These are phyloP conservation scores for Phortica magna DNA, from an alignment of 2,888 invertebrate species.

Conservation along the genomic window DNA sequence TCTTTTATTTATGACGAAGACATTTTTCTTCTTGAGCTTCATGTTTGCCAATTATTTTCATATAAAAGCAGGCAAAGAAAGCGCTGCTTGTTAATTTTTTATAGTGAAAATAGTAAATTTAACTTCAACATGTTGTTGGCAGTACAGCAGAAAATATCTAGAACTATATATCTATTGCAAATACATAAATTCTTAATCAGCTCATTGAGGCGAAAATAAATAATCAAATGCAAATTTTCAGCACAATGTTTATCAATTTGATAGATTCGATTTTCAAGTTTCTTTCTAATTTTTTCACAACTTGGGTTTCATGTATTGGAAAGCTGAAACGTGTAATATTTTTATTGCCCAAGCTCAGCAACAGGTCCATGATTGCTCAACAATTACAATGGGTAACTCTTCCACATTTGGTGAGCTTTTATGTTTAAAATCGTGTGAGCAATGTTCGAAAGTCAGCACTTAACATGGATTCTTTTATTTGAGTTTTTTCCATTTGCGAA, in stretches of 20 bases:
- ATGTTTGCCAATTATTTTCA: slow-evolving; percentile 21
- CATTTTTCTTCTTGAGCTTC: slow-evolving; percentile 1
- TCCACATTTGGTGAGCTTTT: neutral
- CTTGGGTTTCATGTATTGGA: neutral
- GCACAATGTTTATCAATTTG: neutral
- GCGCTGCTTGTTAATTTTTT: too few species aligned
- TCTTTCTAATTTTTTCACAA: neutral
- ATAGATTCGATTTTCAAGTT: neutral
- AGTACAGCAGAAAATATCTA: too few species aligned
- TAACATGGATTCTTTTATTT: slow-evolving; percentile 12
- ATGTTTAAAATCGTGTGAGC: slow-evolving; percentile 6
- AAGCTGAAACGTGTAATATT: neutral
- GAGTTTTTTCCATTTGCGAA: neutral
- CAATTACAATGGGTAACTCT: too few species aligned
- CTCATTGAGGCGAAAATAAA: too few species aligned
- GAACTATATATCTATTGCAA: too few species aligned
- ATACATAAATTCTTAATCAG: too few species aligned
- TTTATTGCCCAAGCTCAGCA: neutral
- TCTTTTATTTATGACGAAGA: slow-evolving; percentile 13
- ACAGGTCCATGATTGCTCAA: neutral
- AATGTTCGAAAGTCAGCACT: slow-evolving; percentile 12
- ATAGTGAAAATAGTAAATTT: too few species aligned
- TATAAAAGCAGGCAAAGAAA: too few species aligned
- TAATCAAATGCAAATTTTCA: neutral
- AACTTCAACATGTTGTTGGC: too few species aligned